Evolutionary conservation across 1,140 invertebrate genomes (phyloP), one percentile per base, ranked within the genome.

Genomic region (Plutomurus gul): DNA sequence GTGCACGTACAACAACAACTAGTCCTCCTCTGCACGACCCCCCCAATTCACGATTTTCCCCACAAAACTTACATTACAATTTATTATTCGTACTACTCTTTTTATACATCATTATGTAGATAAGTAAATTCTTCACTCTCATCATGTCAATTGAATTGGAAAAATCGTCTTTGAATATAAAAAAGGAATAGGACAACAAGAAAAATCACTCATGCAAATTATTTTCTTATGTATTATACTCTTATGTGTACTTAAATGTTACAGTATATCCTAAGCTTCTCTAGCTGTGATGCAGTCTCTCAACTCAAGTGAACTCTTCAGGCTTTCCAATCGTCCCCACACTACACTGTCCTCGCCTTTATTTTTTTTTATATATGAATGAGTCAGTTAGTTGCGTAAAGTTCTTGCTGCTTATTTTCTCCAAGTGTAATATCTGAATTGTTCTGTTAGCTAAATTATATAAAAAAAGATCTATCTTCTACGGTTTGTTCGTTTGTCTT

Each of bases 391-490:
- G n/a, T n/a, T n/a, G n/a, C n/a, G n/a, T n/a, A n/a, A n/a, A n/a
- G n/a, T n/a, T n/a, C n/a, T n/a, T n/a, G n/a, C n/a, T n/a, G n/a
- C n/a, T n/a, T n/a, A n/a, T n/a, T n/a, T n/a, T n/a, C n/a, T n/a
- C n/a, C n/a, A n/a, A n/a, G n/a, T n/a, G n/a, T n/a, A n/a, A n/a
- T n/a, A n/a, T n/a, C n/a, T n/a, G n/a, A n/a, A n/a, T n/a, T n/a
- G 3, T 16, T 49, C 36, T 65, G 36, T 27, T 30, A n/a, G 30
- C 18, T 33, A 65, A 65, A 65, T 65, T 65, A 65, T 65, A 65
- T 65, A 65, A 65, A n/a, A n/a, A 65, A 65, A 65, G 56, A 65
- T 65, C 56, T 65, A 65, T 65, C n/a, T n/a, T n/a, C n/a, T n/a
- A 33, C 36, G 56, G 56, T 65, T 65, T 65, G 56, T 65, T 65